Evolutionary conservation across 2,113 vertebrate genomes (phyloP).

Genomic region (Balaeniceps rex): DNA sequence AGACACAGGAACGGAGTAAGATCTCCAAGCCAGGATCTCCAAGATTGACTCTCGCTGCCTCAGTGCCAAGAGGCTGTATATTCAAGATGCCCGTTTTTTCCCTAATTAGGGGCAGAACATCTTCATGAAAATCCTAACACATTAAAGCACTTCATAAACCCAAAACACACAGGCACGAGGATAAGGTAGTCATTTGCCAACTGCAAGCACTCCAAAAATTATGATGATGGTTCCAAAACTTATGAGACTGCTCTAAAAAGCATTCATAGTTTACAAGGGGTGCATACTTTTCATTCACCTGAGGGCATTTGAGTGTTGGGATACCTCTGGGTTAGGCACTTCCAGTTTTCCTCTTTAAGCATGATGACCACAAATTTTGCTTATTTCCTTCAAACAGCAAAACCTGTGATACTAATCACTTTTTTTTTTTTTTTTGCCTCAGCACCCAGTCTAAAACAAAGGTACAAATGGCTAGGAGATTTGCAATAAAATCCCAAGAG

Average conservation of each 20-base stretch:
- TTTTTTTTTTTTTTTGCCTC: not conserved
- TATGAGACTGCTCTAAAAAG: not conserved
- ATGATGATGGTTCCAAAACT: not conserved
- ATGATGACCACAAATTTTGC: not conserved
- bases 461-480: not conserved
- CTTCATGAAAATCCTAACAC: not conserved
- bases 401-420: not conserved
- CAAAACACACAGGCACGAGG: not conserved
- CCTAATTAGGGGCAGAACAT: not conserved
- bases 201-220: not conserved
- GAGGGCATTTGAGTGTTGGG: not conserved
- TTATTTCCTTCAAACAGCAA: not conserved
- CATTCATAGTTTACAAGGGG: not conserved
- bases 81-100: not conserved
- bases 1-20: not conserved
- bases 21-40: not conserved
- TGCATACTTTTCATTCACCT: not conserved
- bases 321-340: not conserved
- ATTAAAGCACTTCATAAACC: not conserved
- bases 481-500: not conserved
- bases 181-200: not conserved
- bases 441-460: not conserved
- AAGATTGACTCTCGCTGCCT: not conserved
- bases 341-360: not conserved
- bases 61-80: not conserved